Evolutionary conservation across 2,888 invertebrate genomes (phyloP).

Genomic region (Aethes cnicana): DNA sequence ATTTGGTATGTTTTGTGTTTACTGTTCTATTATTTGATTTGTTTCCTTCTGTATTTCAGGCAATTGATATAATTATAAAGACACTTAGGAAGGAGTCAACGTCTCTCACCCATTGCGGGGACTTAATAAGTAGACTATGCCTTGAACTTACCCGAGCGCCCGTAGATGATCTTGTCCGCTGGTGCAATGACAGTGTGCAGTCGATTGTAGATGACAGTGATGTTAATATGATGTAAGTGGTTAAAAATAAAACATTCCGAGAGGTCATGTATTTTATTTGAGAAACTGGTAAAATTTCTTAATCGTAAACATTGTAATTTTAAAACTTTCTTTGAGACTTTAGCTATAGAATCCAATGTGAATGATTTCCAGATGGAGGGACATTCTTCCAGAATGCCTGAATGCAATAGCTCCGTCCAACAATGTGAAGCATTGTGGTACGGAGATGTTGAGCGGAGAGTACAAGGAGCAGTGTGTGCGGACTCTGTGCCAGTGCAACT

Average conservation of each 20-base stretch:
- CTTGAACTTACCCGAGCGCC: slow-evolving; percentile 60
- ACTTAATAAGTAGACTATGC: slow-evolving; percentile 61
- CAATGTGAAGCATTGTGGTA: slow-evolving; percentile 79
- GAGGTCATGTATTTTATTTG: too few relatives aligned
- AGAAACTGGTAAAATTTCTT: too few relatives aligned
- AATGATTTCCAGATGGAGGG: slow-evolving; percentile 83
- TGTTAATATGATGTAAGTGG: slow-evolving; percentile 72
- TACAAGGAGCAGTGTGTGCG: slow-evolving; percentile 84
- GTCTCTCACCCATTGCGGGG: slow-evolving; percentile 64
- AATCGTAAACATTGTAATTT: too few relatives aligned
- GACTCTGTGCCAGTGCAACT: slow-evolving; percentile 82
- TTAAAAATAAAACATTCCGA: not conserved
- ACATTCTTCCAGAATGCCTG: slow-evolving; percentile 84
- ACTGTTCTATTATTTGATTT: too few relatives aligned
- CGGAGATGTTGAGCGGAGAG: slow-evolving; percentile 81
- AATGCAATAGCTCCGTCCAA: slow-evolving; percentile 78
- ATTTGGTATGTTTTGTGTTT: too few relatives aligned
- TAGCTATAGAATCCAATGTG: not conserved
- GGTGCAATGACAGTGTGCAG: slow-evolving; percentile 69
- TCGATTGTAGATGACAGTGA: slow-evolving; percentile 69
- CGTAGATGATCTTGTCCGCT: slow-evolving; percentile 53
- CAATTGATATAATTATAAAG: slow-evolving; percentile 57
- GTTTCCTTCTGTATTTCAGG: slow-evolving; percentile 50
- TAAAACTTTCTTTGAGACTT: not conserved
- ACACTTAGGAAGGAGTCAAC: slow-evolving; percentile 62